A percentile compares a stretch with the other conserved stretches of the same genome.
These are phyloP conservation scores for Apocrypta bakeri DNA, from an alignment of 1,140 invertebrate species.

Conservation along the genomic window DNA sequence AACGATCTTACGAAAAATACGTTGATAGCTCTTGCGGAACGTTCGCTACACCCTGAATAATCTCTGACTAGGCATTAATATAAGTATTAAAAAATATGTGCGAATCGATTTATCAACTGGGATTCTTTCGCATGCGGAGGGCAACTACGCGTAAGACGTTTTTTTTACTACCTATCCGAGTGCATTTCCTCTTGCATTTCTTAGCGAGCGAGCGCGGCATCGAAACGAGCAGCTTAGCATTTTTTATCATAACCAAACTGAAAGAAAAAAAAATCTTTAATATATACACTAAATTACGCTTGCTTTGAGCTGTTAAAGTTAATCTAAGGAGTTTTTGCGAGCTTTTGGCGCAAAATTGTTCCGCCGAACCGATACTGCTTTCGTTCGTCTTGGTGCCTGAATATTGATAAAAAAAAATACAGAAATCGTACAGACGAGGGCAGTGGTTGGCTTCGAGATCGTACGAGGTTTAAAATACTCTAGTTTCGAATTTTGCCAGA, in stretches of 20 bases:
- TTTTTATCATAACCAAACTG: slow-evolving; percentile 1
- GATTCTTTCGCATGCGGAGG: slow-evolving; percentile 22
- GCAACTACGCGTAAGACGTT: not conserved
- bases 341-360: not conserved
- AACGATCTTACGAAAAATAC: not conserved
- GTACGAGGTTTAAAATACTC: not conserved
- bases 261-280: not conserved
- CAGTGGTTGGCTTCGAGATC: not conserved
- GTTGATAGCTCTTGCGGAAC: not conserved
- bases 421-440: not conserved
- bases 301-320: not conserved
- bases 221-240: not conserved
- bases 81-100: slow-evolving; percentile 10
- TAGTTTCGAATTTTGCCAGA: not conserved
- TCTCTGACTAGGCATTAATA: slow-evolving; percentile 29
- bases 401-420: slow-evolving; percentile 8
- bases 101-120: slow-evolving; percentile 6
- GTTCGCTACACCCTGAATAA: not conserved
- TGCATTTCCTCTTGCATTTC: not conserved
- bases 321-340: not conserved
- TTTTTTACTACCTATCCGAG: not conserved
- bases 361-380: not conserved
- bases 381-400: slow-evolving; percentile 36
- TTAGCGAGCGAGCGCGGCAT: not conserved
- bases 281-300: not conserved